Evolutionary conservation across 2,888 invertebrate genomes (phyloP).

Genomic region (Stegana nigrithorax): DNA sequence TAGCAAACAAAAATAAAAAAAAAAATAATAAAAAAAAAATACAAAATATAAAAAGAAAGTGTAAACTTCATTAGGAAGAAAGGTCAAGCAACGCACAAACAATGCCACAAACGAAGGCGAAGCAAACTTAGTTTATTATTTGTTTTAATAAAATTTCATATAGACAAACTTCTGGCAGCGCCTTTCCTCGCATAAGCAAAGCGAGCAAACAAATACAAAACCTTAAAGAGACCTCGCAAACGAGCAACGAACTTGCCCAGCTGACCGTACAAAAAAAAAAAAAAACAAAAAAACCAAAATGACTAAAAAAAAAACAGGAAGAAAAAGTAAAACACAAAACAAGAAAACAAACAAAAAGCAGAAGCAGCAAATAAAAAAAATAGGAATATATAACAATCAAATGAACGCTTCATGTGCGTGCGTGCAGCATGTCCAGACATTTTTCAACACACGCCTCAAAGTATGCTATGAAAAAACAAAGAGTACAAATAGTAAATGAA

Average conservation of each 20-base stretch:
- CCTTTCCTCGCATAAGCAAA: constrained; percentile 6
- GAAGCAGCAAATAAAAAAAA: too few relatives aligned
- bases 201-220: constrained; percentile 11
- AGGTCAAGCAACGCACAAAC: constrained; percentile 28
- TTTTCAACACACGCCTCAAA: neutral
- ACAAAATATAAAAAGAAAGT: neutral
- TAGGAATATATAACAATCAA: too few relatives aligned
- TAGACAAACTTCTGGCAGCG: constrained; percentile 27
- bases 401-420: neutral
- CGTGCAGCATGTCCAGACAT: neutral
- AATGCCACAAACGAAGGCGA: constrained; percentile 35
- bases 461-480: neutral
- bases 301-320: too few relatives aligned
- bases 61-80: constrained; percentile 26
- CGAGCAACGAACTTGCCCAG: constrained; percentile 16
- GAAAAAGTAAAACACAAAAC: too few relatives aligned
- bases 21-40: too few relatives aligned
- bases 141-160: constrained; percentile 44
- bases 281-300: too few relatives aligned
- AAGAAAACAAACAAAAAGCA: too few relatives aligned
- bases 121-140: constrained; percentile 35
- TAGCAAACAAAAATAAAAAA: too few relatives aligned
- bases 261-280: constrained; percentile 11
- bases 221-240: neutral
- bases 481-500: too few relatives aligned